phyloP scores from a whole-genome alignment of 2,113 vertebrate species.

The Nothoprocta pentlandii region DNA sequence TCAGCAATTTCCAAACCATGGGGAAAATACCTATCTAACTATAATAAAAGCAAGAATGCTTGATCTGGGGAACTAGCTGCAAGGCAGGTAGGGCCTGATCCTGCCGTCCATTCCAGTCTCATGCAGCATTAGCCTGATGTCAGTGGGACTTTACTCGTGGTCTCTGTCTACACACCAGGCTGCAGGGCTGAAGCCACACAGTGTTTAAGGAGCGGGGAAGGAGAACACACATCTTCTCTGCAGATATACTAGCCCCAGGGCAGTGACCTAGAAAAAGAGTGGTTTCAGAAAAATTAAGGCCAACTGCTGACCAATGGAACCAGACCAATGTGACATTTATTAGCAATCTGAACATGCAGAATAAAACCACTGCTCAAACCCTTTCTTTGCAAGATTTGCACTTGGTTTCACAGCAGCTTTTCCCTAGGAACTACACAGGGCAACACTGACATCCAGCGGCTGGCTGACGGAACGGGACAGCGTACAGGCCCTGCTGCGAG shows the following conservation, averaged over 20 bases:
- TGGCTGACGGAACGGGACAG: neutral
- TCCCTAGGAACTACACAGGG: neutral
- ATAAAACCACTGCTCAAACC: neutral
- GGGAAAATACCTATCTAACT: neutral
- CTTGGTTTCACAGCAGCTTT: neutral
- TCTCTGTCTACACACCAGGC: rapidly evolving
- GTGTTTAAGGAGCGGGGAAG: neutral
- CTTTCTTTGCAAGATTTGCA: rapidly evolving
- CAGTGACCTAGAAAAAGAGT: neutral
- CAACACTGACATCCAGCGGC: conserved; percentile 71
- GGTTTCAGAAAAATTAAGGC: neutral
- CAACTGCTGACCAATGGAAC: neutral
- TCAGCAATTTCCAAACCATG: neutral
- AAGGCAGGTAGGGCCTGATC: neutral
- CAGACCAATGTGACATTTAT: rapidly evolving
- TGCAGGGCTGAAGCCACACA: neutral
- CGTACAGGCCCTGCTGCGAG: neutral
- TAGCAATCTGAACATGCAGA: neutral
- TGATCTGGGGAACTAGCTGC: neutral
- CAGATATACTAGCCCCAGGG: neutral
- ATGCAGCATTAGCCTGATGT: neutral
- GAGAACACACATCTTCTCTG: rapidly evolving
- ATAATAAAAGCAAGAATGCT: neutral
- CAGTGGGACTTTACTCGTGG: neutral
- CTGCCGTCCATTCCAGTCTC: neutral